Conservation (phyloP, 2,888 invertebrate species). For the Pardosa pseudoannulata region DNA sequence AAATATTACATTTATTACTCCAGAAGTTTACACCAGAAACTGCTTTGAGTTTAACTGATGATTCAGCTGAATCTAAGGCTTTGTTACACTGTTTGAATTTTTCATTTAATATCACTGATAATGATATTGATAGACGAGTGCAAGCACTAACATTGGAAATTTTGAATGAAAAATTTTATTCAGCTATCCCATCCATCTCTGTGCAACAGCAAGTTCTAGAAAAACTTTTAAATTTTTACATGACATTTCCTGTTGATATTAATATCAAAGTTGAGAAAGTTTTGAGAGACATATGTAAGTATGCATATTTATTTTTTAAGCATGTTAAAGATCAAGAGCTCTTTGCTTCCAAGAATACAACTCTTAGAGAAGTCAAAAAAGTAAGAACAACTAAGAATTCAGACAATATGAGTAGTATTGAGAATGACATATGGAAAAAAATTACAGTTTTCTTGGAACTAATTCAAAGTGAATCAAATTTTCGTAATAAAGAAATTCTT, state of each 20-base stretch:
- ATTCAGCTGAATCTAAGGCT: conserved; percentile 20
- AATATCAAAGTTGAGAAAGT: conserved; percentile 38
- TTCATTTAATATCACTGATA: neutral
- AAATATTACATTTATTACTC: conserved; percentile 21
- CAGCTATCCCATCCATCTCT: conserved; percentile 73
- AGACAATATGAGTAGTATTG: conserved; percentile 5
- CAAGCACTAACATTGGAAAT: neutral
- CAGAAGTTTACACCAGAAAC: conserved; percentile 37
- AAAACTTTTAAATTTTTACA: conserved; percentile 50
- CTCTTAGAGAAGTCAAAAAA: conserved; percentile 51
- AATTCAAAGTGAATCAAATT: conserved; percentile 83
- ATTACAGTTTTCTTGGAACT: conserved; percentile 77
- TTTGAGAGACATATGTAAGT: conserved; percentile 34
- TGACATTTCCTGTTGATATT: neutral
- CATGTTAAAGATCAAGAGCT: conserved; percentile 26
- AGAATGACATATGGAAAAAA: conserved; percentile 76
- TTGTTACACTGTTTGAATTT: conserved; percentile 29
- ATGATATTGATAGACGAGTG: neutral
- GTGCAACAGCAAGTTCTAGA: conserved; percentile 74
- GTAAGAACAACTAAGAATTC: neutral
- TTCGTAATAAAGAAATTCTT: conserved; percentile 83
- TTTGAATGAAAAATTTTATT: conserved; percentile 75
- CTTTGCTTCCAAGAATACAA: neutral
- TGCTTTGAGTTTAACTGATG: conserved; percentile 5
- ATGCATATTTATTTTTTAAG: conserved; percentile 45